Base-by-base conservation (phyloP, 2,113 vertebrate genomes). In the Tetraodon nigroviridis region DNA sequence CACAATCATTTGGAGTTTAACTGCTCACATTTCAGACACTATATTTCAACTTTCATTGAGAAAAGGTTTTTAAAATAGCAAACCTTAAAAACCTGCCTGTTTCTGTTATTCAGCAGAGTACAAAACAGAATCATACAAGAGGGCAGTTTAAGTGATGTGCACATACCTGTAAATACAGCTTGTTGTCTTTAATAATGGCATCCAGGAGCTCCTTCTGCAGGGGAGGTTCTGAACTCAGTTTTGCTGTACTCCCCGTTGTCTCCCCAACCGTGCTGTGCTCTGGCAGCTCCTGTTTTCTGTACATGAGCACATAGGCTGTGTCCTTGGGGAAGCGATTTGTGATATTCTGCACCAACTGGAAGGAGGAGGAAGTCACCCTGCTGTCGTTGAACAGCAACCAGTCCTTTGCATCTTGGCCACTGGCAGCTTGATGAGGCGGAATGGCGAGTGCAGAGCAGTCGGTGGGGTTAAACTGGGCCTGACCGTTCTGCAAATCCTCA, bases 361-460 rank as follows among this genome's bases (percentile, higher is more conserved):
- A 97, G 59, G 94, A 97, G 59, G 97, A 94, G 88, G 95, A 99
- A 0, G 96, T 95, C 86, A 99, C 97, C 83, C 96, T 89, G 86
- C 95, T 98, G 74, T 99, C 97, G 81, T 99, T 99, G 87, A 98
- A 99, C 66, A 99, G 89, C 90, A 98, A 93, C 97, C 97, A 99
- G 16, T 98, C 94, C 64, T 78, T 91, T 24, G 91, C 69, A 60
- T 91, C 82, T 69, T 91, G 91, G 72, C 86, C 79, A 10, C 58
- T 52, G n/a, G 89, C 82, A 22, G 78, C 90, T 55, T 91, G 90
- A 57, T 88, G 87, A 42, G 81, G 48, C 22, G 90, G 59, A 65
- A 86, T 53, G 5, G 77, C 29, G 78, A 83, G 67, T 58, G 76
- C 60, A 0, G 81, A 70, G 71, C 78, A 84, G 71, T 56, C 73